Conservation (phyloP, 2,888 invertebrate species). For the Camptogramma bilineatum region DNA sequence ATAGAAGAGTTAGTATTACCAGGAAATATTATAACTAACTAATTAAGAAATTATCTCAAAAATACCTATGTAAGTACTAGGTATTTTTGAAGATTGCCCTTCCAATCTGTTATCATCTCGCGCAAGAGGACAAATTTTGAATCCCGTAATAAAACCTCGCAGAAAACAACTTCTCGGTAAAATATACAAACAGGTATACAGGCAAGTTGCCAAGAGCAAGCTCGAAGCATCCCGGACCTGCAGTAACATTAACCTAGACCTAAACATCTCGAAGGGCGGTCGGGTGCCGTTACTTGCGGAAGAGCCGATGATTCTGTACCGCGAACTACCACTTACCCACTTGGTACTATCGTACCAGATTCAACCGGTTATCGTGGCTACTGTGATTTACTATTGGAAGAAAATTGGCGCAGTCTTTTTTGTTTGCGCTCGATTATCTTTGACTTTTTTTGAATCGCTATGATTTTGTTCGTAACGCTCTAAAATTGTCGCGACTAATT, state of each 20-base stretch:
- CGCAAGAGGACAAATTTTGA: background rate
- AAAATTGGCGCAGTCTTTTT: constrained; percentile 9
- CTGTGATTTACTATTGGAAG: constrained; percentile 20
- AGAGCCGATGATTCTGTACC: constrained; percentile 28
- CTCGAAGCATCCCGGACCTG: constrained; percentile 28
- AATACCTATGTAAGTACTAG: too few relatives aligned
- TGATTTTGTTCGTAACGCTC: background rate
- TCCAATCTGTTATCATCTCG: too few relatives aligned
- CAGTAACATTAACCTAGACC: constrained; percentile 42
- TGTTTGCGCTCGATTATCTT: constrained; percentile 3
- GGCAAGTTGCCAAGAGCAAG: constrained; percentile 35
- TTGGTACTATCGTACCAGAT: constrained; percentile 20
- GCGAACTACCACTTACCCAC: constrained; percentile 5
- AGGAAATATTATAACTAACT: background rate
- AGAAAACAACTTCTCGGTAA: constrained; percentile 1
- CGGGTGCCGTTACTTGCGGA: constrained; percentile 42
- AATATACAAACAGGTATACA: constrained; percentile 26
- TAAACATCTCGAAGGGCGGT: constrained; percentile 32
- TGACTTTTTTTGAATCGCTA: background rate
- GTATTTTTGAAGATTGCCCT: too few relatives aligned
- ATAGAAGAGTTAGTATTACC: background rate
- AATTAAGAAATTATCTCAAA: too few relatives aligned
- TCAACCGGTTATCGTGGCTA: constrained; percentile 22
- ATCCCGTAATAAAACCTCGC: background rate
- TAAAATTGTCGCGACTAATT: background rate